Evolutionary conservation across 2,888 invertebrate species (phyloP), one percentile per base, ranked within the genome.

Genomic region (Caenorhabditis macrosperma): DNA sequence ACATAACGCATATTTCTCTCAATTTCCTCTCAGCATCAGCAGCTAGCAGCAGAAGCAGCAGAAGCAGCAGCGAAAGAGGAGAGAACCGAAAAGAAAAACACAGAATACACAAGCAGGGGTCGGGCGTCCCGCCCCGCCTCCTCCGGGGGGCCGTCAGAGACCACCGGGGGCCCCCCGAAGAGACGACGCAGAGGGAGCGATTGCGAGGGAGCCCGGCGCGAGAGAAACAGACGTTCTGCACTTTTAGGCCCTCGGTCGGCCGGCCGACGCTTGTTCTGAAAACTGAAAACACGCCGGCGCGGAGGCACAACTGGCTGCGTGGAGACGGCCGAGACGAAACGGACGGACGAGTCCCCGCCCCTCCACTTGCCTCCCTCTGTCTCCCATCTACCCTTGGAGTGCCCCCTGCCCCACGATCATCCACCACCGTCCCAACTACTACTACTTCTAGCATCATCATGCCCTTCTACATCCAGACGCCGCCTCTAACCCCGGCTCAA

Each of bases 381-480:
- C 30, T 48, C 57, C 33, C 52, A 12, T 48, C 44, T 20, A 41
- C 28, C 68, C 59, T 67, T 67, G 22, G 67, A 57, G 67, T 54
- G 66, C 55, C 66, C 66, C 55, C 6, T 17, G n/a, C n/a, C n/a
- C n/a, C n/a, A n/a, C n/a, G n/a, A n/a, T n/a, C n/a, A n/a, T n/a
- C n/a, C n/a, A n/a, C n/a, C 24, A 1, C 24, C 50, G 30, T 48
- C 22, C 17, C 48, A 46, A 46, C 46, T 46, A 9, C 20, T 7
- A n/a, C n/a, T n/a, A n/a, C n/a, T n/a, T n/a, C n/a, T n/a, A n/a
- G n/a, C n/a, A n/a, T n/a, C n/a, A 17, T 46, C 26, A 78, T 78
- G 78, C 78, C 78, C 10, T 78, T 78, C 68, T 78, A 78, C 66
- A 78, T 78, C 61, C 78, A 78, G 67, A 78, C 78, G 7, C 78